A percentile compares a stretch with the other conserved stretches of the same genome.
Conservation (phyloP, 2,113 vertebrate species). For the Pteropus alecto region DNA sequence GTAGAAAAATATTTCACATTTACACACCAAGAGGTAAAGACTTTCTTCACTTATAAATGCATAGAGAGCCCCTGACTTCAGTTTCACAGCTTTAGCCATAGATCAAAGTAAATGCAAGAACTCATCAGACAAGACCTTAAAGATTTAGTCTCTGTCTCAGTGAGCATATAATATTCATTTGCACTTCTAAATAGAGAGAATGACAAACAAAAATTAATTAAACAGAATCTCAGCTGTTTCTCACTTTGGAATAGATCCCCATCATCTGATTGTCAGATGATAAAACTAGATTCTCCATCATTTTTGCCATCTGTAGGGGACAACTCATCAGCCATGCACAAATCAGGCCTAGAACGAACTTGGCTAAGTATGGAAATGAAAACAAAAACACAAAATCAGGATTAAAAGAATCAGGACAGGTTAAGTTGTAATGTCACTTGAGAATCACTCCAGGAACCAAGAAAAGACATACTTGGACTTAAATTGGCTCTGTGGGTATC, state of each 20-base stretch:
- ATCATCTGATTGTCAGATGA: neutral
- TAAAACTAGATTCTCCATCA: neutral
- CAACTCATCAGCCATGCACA: neutral
- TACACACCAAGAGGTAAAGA: neutral
- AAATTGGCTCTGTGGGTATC: neutral
- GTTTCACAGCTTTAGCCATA: neutral
- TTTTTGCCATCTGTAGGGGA: neutral
- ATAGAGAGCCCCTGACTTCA: neutral
- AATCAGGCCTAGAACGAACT: neutral
- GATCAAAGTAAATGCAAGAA: neutral
- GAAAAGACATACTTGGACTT: neutral
- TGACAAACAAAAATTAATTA: neutral
- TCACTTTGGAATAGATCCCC: neutral
- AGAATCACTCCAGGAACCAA: neutral
- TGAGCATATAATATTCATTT: neutral
- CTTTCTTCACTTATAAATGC: neutral
- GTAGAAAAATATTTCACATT: neutral
- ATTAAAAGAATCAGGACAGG: neutral
- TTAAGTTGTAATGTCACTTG: neutral
- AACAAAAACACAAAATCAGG: neutral
- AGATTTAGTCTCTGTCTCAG: neutral
- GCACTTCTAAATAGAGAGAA: neutral
- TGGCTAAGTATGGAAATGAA: neutral
- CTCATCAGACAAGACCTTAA: neutral
- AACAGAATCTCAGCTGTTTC: neutral